These are phyloP conservation scores for Poecilus cupreus DNA, from an alignment of 2,888 invertebrate genomes.

Conservation along the genomic window DNA sequence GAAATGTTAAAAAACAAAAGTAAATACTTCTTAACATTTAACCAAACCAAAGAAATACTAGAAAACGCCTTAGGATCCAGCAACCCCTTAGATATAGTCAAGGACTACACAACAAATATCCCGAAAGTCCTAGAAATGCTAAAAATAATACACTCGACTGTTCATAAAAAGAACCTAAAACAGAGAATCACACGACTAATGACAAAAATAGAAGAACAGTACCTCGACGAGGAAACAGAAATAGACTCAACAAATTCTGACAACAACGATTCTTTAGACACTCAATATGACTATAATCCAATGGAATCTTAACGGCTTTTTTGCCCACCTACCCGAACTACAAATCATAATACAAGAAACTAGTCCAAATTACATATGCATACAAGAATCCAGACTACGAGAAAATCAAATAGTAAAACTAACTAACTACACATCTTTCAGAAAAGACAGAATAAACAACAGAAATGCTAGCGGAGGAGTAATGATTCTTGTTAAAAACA, in stretches of 20 bases:
- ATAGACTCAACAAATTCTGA: background rate
- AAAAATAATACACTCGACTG: background rate
- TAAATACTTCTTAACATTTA: background rate
- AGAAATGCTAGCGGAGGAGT: background rate
- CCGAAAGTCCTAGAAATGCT: background rate
- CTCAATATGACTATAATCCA: background rate
- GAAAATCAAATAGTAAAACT: background rate
- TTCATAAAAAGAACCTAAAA: background rate
- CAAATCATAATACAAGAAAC: background rate
- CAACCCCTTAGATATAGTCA: background rate
- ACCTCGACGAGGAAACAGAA: background rate
- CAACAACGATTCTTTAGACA: background rate
- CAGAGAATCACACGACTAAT: background rate
- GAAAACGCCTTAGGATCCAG: background rate
- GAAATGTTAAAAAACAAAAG: background rate
- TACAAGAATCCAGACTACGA: conserved; percentile 1
- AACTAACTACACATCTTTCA: background rate
- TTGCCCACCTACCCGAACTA: background rate
- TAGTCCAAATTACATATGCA: background rate
- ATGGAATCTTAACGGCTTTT: background rate
- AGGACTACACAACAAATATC: background rate
- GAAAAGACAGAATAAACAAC: conserved; percentile 15
- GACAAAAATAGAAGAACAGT: background rate
- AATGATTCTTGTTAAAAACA: background rate
- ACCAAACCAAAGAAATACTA: background rate